phyloP scores from a whole-genome alignment of 2,888 invertebrate species.

The Eupithecia abbreviata region DNA sequence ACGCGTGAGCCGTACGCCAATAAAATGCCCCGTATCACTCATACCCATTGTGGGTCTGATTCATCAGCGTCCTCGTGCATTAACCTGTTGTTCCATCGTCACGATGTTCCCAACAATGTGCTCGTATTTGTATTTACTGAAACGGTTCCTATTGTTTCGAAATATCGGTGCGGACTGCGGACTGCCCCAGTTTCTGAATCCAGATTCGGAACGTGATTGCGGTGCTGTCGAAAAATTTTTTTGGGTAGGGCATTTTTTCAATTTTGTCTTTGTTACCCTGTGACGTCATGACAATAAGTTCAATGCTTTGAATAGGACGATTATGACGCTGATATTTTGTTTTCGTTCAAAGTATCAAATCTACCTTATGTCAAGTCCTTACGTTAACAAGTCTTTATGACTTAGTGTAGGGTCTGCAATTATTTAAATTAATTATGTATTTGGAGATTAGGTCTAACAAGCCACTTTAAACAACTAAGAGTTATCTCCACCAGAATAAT shows the following conservation, averaged over 20 bases:
- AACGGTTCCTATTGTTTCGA: conserved; percentile 23
- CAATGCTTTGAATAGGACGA: background rate
- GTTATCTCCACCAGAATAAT: background rate
- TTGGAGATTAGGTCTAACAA: no score
- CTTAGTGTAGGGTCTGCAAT: no score
- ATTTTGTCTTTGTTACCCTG: background rate
- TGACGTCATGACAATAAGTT: background rate
- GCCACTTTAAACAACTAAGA: no score
- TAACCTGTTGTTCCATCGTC: conserved; percentile 29
- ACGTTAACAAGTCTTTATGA: no score
- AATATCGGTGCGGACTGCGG: conserved; percentile 16
- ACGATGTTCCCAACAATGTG: conserved; percentile 23
- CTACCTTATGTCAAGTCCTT: no score
- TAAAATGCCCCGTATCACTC: conserved; percentile 27
- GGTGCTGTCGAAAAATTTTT: background rate
- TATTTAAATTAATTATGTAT: no score
- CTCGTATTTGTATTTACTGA: conserved; percentile 9
- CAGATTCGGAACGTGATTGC: background rate
- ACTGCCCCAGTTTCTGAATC: conserved; percentile 15
- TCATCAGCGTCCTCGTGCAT: conserved; percentile 25
- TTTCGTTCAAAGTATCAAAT: no score
- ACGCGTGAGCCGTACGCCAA: conserved; percentile 24
- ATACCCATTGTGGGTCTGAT: conserved; percentile 28
- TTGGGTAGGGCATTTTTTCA: background rate
- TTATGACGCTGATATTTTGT: background rate